Percentiles rank a stretch among this genome's conserved stretches.
Conservation (phyloP, 2,113 vertebrate species). For the Lepus europaeus region DNA sequence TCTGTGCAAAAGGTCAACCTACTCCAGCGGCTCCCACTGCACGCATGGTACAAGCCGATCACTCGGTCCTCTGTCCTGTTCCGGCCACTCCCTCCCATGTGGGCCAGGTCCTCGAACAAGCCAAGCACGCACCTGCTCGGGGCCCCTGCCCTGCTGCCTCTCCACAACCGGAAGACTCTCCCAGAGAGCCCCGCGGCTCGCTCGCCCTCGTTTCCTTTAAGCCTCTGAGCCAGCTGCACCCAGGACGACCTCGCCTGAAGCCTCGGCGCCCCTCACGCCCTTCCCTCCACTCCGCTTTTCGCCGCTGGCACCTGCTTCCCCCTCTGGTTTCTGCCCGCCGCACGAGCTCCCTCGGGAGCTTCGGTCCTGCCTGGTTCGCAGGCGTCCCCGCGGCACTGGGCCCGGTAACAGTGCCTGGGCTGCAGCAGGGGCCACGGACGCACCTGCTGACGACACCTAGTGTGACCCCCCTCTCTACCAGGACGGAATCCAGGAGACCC, state of each 20-base stretch:
- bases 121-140: not conserved
- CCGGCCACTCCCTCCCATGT: not conserved
- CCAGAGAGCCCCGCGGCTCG: not conserved
- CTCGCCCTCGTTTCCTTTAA: not conserved
- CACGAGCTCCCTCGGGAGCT: accelerated
- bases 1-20: not conserved
- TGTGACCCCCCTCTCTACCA: not conserved
- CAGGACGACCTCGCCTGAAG: not conserved
- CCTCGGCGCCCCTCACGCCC: not conserved
- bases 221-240: not conserved
- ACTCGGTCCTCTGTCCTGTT: not conserved
- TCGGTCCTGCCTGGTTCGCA: not conserved
- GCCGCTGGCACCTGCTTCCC: not conserved
- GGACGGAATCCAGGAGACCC: not conserved
- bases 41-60: not conserved
- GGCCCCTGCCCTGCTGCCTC: not conserved
- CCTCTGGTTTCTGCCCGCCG: not conserved
- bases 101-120: not conserved
- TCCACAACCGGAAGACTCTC: not conserved
- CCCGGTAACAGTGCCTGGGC: not conserved
- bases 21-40: not conserved
- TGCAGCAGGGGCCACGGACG: not conserved
- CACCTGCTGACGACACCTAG: not conserved
- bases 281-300: not conserved
- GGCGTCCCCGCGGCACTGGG: not conserved